These are phyloP conservation scores for Chelmon rostratus DNA, from an alignment of 2,797 vertebrate species.

Conservation along the genomic window DNA sequence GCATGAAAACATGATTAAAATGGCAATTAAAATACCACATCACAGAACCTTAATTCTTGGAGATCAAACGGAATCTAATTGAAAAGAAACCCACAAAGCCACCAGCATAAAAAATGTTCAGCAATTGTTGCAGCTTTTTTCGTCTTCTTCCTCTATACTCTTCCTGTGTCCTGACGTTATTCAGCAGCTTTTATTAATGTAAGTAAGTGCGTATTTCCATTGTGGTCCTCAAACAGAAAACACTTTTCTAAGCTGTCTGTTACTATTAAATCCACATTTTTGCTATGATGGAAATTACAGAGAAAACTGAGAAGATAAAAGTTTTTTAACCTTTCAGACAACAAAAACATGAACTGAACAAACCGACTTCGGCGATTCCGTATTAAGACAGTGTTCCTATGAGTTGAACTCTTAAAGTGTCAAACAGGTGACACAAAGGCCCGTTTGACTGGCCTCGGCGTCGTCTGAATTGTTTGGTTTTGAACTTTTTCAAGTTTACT, in stretches of 20 bases:
- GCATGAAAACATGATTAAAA: neutral
- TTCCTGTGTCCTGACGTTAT: neutral
- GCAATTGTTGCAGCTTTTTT: neutral
- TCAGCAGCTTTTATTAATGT: neutral
- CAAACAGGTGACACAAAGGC: neutral
- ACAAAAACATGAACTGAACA: neutral
- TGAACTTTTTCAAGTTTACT: slow-evolving; percentile 51
- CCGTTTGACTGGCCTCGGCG: slow-evolving; percentile 4
- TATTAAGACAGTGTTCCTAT: neutral
- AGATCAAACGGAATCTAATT: neutral
- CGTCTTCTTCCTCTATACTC: neutral
- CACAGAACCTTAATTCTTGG: neutral
- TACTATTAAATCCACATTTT: neutral
- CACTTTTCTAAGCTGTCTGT: neutral
- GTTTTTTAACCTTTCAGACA: neutral
- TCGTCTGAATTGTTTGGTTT: slow-evolving; percentile 29
- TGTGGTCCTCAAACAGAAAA: neutral
- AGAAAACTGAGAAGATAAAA: neutral
- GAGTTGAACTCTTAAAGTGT: neutral
- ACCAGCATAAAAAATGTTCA: neutral
- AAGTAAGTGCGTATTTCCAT: neutral
- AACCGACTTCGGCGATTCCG: neutral
- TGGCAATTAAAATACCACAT: slow-evolving; percentile 5
- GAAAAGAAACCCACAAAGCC: neutral
- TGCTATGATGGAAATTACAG: neutral